phyloP scores from a whole-genome alignment of 2,888 invertebrate genomes.

The Mimas tiliae region DNA sequence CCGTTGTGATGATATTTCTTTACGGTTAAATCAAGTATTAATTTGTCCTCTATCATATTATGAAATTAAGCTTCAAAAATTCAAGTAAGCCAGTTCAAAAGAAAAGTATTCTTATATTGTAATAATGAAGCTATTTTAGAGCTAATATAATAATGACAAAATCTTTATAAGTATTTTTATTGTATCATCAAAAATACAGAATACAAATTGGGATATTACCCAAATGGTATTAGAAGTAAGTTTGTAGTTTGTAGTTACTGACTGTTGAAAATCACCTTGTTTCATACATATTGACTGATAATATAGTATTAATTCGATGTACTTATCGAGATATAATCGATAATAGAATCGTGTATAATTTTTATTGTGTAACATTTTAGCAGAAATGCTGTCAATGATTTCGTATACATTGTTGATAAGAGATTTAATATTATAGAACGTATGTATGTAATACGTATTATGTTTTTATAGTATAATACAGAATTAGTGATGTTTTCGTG shows the following conservation, averaged over 20 bases:
- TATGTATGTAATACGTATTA: neutral
- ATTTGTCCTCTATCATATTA: neutral
- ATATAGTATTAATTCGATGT: neutral
- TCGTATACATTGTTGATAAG: neutral
- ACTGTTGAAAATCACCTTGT: neutral
- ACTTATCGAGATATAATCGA: slow-evolving; percentile 9
- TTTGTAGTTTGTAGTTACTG: neutral
- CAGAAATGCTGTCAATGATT: neutral
- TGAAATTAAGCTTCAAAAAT: neutral
- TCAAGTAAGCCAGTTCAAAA: neutral
- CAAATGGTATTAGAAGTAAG: neutral
- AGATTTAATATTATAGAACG: slow-evolving; percentile 4
- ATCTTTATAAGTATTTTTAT: neutral
- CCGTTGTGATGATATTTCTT: neutral
- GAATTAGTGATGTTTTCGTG: slow-evolving; percentile 12
- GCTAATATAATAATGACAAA: neutral
- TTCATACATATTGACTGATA: neutral
- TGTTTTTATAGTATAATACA: neutral
- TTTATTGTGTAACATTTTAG: slow-evolving; percentile 17
- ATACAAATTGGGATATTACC: neutral
- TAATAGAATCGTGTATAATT: slow-evolving; percentile 2
- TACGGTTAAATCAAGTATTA: neutral
- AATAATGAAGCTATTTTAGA: neutral
- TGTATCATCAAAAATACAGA: neutral
- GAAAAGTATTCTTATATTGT: slow-evolving; percentile 4